Percentiles rank a stretch among this genome's conserved stretches.
These are phyloP conservation scores for Micromys minutus DNA, from an alignment of 2,113 vertebrate genomes.

Conservation along the genomic window DNA sequence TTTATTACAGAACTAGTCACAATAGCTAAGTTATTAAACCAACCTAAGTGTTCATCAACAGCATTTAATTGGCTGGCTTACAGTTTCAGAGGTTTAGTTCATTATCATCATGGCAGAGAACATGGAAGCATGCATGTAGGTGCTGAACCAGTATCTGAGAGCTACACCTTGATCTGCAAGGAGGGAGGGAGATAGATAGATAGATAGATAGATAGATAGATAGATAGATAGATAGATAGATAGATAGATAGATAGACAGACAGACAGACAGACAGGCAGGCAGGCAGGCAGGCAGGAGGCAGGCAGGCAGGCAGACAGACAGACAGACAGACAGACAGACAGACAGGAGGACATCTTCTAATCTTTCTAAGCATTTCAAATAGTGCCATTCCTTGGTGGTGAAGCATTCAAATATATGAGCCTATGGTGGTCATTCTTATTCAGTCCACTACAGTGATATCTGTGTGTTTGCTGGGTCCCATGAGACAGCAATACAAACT, in stretches of 20 bases:
- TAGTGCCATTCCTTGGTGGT: not conserved
- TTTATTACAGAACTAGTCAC: not conserved
- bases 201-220: too few species aligned
- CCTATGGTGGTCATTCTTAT: not conserved
- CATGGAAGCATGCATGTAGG: not conserved
- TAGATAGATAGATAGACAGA: too few species aligned
- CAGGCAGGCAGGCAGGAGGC: too few species aligned
- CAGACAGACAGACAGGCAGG: too few species aligned
- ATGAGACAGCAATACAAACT: not conserved
- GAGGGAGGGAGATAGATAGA: not conserved
- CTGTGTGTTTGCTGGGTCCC: not conserved
- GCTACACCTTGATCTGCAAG: not conserved
- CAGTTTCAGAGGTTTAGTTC: not conserved
- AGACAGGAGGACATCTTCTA: not conserved
- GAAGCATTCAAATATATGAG: not conserved
- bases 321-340: too few species aligned
- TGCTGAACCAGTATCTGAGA: not conserved
- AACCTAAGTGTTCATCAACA: not conserved
- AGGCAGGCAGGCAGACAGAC: too few species aligned
- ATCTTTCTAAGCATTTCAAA: not conserved
- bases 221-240: too few species aligned
- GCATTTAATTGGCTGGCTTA: not conserved
- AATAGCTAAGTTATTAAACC: not conserved
- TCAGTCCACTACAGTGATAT: not conserved
- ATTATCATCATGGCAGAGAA: not conserved